Conservation (phyloP, 2,797 vertebrate species). For the Pampus argenteus region DNA sequence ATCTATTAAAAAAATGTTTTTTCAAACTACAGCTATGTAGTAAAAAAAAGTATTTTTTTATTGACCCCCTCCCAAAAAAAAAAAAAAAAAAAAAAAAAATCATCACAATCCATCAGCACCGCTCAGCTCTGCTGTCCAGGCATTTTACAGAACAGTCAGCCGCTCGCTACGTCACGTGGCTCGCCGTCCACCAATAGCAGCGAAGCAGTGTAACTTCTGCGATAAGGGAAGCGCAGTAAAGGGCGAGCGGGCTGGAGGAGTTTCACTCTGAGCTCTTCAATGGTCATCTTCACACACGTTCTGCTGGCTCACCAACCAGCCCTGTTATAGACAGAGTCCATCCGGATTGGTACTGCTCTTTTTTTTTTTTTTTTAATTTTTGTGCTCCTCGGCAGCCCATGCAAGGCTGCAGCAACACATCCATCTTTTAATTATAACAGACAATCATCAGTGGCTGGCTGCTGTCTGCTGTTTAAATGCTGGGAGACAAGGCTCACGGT, state of each 20-base stretch:
- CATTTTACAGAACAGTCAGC: slow-evolving; percentile 46
- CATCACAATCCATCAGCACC: slow-evolving; percentile 45
- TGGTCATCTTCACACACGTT: slow-evolving; percentile 30
- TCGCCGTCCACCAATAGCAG: slow-evolving; percentile 71
- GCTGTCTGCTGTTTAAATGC: slow-evolving; percentile 62
- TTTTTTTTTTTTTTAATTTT: neutral
- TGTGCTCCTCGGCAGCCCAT: slow-evolving; percentile 36
- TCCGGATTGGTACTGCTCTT: slow-evolving; percentile 26
- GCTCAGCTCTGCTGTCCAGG: slow-evolving; percentile 42
- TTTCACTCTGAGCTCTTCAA: slow-evolving; percentile 55
- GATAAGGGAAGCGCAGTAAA: slow-evolving; percentile 74
- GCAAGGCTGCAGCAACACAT: slow-evolving; percentile 55
- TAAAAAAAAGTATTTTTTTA: too few relatives aligned
- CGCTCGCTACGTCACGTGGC: slow-evolving; percentile 84
- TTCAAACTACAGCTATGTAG: neutral
- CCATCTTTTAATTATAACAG: slow-evolving; percentile 31
- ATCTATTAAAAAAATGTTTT: neutral
- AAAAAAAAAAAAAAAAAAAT: too few relatives aligned
- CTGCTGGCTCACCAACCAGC: neutral
- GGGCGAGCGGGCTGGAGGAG: slow-evolving; percentile 48
- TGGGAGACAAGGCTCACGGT: slow-evolving; percentile 84
- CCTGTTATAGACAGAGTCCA: neutral
- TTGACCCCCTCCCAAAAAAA: too few relatives aligned
- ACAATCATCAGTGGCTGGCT: slow-evolving; percentile 50
- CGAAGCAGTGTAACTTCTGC: slow-evolving; percentile 40